A percentile compares a stretch with the other conserved stretches of the same genome.
Conservation (phyloP, 2,797 vertebrate genomes). For the Amblyraja radiata region DNA sequence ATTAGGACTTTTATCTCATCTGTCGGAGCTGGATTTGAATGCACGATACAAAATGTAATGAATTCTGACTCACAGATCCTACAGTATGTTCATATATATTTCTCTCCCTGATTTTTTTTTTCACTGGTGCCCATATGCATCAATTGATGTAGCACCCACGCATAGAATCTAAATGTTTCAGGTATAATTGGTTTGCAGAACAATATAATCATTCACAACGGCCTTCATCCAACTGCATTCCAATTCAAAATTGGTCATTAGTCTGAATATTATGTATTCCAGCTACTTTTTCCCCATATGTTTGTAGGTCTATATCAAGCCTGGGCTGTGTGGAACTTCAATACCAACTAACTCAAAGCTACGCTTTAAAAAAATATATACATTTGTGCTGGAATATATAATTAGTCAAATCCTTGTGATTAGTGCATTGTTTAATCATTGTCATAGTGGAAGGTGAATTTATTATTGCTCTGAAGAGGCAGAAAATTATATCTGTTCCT, state of each 20-base stretch:
- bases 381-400: not conserved
- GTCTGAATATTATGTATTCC: not conserved
- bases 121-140: not conserved
- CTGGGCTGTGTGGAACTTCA: not conserved
- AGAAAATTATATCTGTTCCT: not conserved
- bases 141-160: not conserved
- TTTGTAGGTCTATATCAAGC: not conserved
- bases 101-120: not conserved
- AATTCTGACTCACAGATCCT: not conserved
- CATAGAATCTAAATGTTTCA: slow-evolving; percentile 25
- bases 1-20: slow-evolving; percentile 14
- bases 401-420: not conserved
- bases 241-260: slow-evolving; percentile 28
- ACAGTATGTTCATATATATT: not conserved
- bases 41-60: not conserved
- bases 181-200: not conserved
- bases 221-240: slow-evolving; percentile 24
- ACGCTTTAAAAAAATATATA: not conserved
- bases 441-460: too few species aligned
- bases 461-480: not conserved
- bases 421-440: not conserved
- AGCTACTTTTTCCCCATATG: slow-evolving; percentile 2
- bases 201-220: not conserved
- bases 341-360: not conserved
- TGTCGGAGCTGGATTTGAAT: slow-evolving; percentile 2